phyloP scores from a whole-genome alignment of 2,888 invertebrate species.

The Cataglyphis cursor region DNA sequence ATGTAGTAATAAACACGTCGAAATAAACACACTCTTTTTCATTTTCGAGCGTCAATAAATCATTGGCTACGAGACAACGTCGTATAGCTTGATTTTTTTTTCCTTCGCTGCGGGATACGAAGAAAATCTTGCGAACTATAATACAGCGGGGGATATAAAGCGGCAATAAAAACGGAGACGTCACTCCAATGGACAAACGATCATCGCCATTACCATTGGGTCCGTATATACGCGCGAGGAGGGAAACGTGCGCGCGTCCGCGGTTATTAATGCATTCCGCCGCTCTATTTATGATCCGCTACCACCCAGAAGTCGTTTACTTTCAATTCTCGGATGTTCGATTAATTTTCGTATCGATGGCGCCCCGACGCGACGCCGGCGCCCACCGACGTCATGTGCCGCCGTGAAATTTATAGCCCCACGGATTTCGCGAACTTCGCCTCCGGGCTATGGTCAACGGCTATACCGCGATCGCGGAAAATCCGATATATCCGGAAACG shows the following conservation, averaged over 20 bases:
- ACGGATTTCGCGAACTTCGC: slow-evolving; percentile 60
- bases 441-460: slow-evolving; percentile 40
- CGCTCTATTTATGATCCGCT: slow-evolving; percentile 58
- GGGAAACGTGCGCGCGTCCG: slow-evolving; percentile 14
- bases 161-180: slow-evolving; percentile 71
- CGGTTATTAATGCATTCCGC: slow-evolving; percentile 64
- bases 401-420: slow-evolving; percentile 55
- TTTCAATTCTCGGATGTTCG: slow-evolving; percentile 74
- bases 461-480: slow-evolving; percentile 28
- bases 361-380: slow-evolving; percentile 21
- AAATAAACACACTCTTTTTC: neutral
- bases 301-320: slow-evolving; percentile 69
- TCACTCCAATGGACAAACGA: slow-evolving; percentile 71
- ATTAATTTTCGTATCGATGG: slow-evolving; percentile 74
- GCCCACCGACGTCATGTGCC: slow-evolving; percentile 21
- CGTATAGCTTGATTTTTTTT: slow-evolving; percentile 46
- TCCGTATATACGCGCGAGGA: slow-evolving; percentile 70
- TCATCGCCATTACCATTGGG: slow-evolving; percentile 70
- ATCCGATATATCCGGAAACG: slow-evolving; percentile 24
- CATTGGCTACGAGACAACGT: slow-evolving; percentile 57
- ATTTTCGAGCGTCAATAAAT: slow-evolving; percentile 66
- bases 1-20: slow-evolving; percentile 16
- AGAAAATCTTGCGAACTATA: slow-evolving; percentile 27
- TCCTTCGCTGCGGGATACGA: slow-evolving; percentile 20
- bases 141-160: slow-evolving; percentile 62